phyloP scores from a whole-genome alignment of 1,140 invertebrate genomes.

The Microplitis mediator region DNA sequence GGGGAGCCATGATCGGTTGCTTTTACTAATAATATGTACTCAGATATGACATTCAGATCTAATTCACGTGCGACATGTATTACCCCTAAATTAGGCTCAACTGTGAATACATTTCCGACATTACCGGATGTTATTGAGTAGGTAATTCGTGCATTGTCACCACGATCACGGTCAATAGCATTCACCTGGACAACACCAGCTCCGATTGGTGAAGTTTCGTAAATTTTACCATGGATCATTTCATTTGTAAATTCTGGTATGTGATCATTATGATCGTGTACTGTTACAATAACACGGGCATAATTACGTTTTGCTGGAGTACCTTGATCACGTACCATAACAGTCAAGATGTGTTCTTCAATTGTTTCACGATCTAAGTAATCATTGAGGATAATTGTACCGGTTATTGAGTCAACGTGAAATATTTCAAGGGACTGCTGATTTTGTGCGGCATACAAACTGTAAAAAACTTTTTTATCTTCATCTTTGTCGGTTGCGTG shows the following conservation, averaged over 20 bases:
- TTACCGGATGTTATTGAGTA: constrained; percentile 86
- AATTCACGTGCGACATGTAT: constrained; percentile 77
- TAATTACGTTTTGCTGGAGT: constrained; percentile 84
- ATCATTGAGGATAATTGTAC: constrained; percentile 72
- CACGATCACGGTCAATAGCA: constrained; percentile 82
- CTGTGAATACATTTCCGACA: constrained; percentile 81
- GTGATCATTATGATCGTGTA: constrained; percentile 91
- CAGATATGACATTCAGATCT: constrained; percentile 71
- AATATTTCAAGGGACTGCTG: constrained; percentile 78
- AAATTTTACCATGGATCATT: constrained; percentile 77
- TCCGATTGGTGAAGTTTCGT: constrained; percentile 76
- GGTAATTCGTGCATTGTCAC: constrained; percentile 78
- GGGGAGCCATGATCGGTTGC: constrained; percentile 82
- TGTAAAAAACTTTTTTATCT: constrained; percentile 76
- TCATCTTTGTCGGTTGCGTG: constrained; percentile 75
- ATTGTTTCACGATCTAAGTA: constrained; percentile 81
- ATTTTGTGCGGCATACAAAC: constrained; percentile 76
- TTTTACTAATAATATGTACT: constrained; percentile 83
- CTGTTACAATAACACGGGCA: constrained; percentile 79
- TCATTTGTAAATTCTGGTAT: constrained; percentile 79
- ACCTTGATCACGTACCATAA: constrained; percentile 89
- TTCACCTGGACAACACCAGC: constrained; percentile 74
- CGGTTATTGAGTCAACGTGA: constrained; percentile 79
- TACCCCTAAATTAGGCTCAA: constrained; percentile 78
- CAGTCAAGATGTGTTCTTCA: constrained; percentile 82